Conservation (phyloP, 2,113 vertebrate species). For the Bos indicus region DNA sequence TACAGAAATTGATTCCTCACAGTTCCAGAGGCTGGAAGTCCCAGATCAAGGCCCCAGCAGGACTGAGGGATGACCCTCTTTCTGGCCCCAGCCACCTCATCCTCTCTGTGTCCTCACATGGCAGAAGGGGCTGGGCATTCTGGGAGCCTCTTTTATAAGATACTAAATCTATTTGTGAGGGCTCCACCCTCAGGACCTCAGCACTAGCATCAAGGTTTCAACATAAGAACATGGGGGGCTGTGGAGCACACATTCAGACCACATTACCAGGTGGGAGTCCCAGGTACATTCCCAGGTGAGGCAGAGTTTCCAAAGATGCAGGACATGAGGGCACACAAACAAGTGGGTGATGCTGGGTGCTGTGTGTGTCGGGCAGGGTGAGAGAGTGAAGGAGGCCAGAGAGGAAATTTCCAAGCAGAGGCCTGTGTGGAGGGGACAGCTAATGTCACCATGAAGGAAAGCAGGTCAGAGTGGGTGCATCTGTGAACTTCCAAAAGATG, state of each 20-base stretch:
- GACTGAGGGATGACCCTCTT: background rate
- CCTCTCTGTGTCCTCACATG: background rate
- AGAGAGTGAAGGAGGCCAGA: background rate
- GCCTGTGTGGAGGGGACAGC: background rate
- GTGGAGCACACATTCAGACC: background rate
- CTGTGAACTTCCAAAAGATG: background rate
- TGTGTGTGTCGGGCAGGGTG: too few species aligned
- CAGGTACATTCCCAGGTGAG: background rate
- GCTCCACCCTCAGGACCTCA: background rate
- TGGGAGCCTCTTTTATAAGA: background rate
- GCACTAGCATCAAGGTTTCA: background rate
- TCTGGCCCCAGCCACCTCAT: rapidly evolving
- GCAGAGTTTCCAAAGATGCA: background rate
- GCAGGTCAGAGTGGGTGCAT: background rate
- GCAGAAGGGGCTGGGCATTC: background rate
- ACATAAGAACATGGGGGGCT: background rate
- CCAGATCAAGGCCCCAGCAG: background rate
- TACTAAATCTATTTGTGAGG: background rate
- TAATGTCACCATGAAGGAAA: background rate
- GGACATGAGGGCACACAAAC: rapidly evolving
- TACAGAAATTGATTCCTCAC: background rate
- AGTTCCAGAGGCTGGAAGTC: background rate
- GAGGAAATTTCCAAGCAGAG: background rate
- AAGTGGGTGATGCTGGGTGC: rapidly evolving
- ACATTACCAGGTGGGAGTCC: background rate